phyloP scores from a whole-genome alignment of 2,113 vertebrate species.

The Eonycteris spelaea region DNA sequence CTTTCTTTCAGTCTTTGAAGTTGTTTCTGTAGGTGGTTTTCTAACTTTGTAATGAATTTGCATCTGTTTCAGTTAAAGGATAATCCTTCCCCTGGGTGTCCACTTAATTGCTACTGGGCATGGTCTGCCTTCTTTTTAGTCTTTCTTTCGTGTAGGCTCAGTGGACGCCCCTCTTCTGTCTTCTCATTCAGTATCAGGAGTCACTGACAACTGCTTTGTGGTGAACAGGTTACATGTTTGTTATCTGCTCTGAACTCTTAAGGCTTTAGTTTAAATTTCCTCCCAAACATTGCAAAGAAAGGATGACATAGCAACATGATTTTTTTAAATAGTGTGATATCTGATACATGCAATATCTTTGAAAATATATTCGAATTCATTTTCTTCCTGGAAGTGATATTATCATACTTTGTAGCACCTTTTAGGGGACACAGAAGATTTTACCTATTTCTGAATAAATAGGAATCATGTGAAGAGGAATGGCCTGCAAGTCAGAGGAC shows the following conservation, averaged over 20 bases:
- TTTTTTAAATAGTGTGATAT: not conserved
- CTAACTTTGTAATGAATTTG: conserved; percentile 36
- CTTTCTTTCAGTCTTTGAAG: conserved; percentile 7
- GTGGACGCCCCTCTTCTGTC: not conserved
- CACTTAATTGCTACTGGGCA: conserved; percentile 9
- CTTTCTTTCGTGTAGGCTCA: not conserved
- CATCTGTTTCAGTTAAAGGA: conserved; percentile 7
- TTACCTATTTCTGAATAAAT: not conserved
- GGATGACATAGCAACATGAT: not conserved
- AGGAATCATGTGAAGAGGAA: not conserved
- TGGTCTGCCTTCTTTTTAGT: not conserved
- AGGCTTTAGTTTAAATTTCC: not conserved
- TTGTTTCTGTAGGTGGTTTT: conserved; percentile 33
- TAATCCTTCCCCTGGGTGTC: not conserved
- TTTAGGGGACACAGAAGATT: not conserved
- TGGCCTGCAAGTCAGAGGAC: not conserved
- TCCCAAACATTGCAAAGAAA: not conserved
- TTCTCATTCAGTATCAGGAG: not conserved
- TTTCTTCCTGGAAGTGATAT: not conserved
- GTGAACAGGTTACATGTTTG: not conserved
- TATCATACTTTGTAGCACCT: not conserved
- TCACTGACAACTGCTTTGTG: not conserved
- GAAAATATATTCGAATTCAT: not conserved
- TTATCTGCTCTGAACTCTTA: not conserved
- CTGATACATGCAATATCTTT: not conserved